Base-by-base conservation (phyloP, 2,797 vertebrate genomes). In the Enteromius fasciolatus region DNA sequence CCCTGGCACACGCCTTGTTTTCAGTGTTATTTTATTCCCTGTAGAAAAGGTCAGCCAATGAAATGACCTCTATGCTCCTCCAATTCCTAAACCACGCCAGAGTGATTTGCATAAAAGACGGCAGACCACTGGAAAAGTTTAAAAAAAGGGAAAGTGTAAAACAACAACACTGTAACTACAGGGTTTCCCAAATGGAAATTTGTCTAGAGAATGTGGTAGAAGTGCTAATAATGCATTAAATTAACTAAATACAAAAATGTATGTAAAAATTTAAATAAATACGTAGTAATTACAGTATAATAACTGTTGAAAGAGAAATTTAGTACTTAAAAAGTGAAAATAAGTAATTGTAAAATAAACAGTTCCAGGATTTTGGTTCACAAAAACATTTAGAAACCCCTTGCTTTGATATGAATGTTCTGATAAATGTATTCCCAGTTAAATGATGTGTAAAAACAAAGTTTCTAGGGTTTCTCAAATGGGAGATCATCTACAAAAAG, bases 31-130 rank as follows among this genome's bases (percentile, higher is more conserved):
- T 87, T 84, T 67, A 84, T 78, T 84, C 79, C 82, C 80, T 70
- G 78, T 80, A 54, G 70, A 78, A 66, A 84, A 66, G 79, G 81
- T 67, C 83, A 80, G 86, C 84, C 87, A 88, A 83, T 86, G 20
- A 83, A 87, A 86, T 86, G 87, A 88, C 84, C 86, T 87, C 48
- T 64, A 57, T 74, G 59, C 69, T 87, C 64, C 79, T 87, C 80
- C 69, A 84, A 79, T 73, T 68, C 63, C 57, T 61, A 76, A 77
- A 46, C 48, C 46, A 52, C 77, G 86, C 72, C 36, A 63, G 59
- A 68, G 54, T 14, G 6, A 81, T 85, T 86, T 85, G 80, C 80
- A 88, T 84, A 86, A 81, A 82, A 75, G 15, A 31, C 54, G 8
- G 25, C 36, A 59, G 23, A 74, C 36, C 46, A 72, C 64, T 36